These are phyloP conservation scores for Girardinus metallicus DNA, from an alignment of 2,797 vertebrate genomes.

Conservation along the genomic window DNA sequence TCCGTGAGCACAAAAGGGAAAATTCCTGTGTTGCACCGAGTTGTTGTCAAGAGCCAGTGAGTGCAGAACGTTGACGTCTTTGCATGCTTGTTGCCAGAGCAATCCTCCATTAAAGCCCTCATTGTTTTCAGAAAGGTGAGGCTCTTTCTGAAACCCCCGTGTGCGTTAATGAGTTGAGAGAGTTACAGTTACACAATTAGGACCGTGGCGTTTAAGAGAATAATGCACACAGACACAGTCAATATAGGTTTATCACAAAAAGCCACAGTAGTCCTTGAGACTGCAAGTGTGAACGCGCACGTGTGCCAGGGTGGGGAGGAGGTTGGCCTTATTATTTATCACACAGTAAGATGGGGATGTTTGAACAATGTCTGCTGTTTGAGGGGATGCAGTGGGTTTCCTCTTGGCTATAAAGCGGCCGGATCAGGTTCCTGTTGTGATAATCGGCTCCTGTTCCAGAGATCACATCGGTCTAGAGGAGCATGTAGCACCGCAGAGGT, in stretches of 20 bases:
- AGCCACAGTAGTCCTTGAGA: not conserved
- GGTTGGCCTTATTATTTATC: slow-evolving; percentile 31
- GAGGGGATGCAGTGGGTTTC: slow-evolving; percentile 73
- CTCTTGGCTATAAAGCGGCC: slow-evolving; percentile 64
- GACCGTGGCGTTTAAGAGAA: slow-evolving; percentile 6
- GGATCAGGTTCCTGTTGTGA: slow-evolving; percentile 74
- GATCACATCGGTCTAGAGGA: slow-evolving; percentile 36
- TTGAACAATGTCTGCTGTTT: slow-evolving; percentile 74
- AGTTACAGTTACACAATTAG: slow-evolving; percentile 15
- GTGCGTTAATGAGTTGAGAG: slow-evolving; percentile 32
- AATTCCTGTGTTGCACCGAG: slow-evolving; percentile 66
- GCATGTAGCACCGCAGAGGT: slow-evolving; percentile 68
- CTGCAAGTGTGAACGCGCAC: not conserved
- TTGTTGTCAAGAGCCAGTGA: slow-evolving; percentile 72
- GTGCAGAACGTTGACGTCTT: slow-evolving; percentile 73
- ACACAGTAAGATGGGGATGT: slow-evolving; percentile 59
- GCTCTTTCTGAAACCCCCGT: slow-evolving; percentile 33
- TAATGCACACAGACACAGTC: not conserved
- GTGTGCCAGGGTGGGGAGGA: not conserved
- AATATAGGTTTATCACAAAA: slow-evolving; percentile 11
- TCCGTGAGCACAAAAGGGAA: slow-evolving; percentile 67
- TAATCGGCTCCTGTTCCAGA: slow-evolving; percentile 50
- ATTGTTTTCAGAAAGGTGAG: slow-evolving; percentile 50
- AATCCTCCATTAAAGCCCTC: slow-evolving; percentile 71
- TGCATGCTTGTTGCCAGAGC: slow-evolving; percentile 48